Evolutionary conservation across 2,888 invertebrate species (phyloP).

Genomic region (Drymonia ruficornis): DNA sequence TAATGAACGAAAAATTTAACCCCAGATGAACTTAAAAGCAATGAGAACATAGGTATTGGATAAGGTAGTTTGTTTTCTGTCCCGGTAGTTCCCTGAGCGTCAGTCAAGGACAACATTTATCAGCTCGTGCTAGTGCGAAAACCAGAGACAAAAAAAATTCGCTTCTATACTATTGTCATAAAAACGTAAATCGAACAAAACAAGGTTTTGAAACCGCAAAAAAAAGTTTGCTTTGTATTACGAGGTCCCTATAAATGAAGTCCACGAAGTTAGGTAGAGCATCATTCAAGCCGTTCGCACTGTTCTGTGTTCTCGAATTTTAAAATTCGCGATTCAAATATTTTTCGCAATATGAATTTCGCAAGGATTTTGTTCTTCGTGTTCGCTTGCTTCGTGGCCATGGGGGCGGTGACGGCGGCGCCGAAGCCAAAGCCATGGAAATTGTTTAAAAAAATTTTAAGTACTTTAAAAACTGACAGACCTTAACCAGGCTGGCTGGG

Average conservation of each 20-base stretch:
- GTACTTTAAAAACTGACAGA: too few relatives aligned
- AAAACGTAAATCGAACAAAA: neutral
- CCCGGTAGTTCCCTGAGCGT: neutral
- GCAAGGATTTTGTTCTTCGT: slow-evolving; percentile 36
- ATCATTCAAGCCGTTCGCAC: slow-evolving; percentile 2
- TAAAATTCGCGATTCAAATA: too few relatives aligned
- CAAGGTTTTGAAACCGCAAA: neutral
- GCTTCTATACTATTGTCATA: neutral
- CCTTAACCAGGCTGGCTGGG: too few relatives aligned
- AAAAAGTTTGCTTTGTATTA: neutral
- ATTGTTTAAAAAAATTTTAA: slow-evolving; percentile 53
- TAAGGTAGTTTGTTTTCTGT: neutral
- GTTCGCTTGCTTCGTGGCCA: slow-evolving; percentile 34
- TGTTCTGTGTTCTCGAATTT: neutral
- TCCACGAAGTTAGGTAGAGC: neutral
- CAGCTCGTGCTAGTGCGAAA: neutral
- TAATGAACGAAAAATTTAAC: neutral
- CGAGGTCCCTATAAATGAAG: slow-evolving; percentile 17
- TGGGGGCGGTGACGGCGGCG: slow-evolving; percentile 36
- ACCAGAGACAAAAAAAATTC: neutral
- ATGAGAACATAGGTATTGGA: neutral
- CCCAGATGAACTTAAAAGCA: neutral
- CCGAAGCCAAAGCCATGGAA: slow-evolving; percentile 54
- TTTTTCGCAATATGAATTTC: slow-evolving; percentile 47
- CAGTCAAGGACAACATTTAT: neutral